phyloP scores from a whole-genome alignment of 1,140 invertebrate genomes.

The Adoxophyes honmai region DNA sequence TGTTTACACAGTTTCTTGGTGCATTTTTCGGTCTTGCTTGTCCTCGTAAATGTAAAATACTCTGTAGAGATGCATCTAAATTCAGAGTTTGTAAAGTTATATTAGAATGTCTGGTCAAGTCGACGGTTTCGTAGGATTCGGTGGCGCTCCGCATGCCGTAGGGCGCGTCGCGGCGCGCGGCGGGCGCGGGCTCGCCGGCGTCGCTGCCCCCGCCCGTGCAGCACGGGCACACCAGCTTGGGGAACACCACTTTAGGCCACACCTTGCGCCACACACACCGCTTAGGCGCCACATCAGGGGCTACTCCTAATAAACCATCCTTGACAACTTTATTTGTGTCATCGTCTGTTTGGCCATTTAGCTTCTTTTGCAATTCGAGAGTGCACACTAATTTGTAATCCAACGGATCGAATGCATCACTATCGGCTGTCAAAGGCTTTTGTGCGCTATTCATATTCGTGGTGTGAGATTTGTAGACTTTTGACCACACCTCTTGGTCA shows the following conservation, averaged over 20 bases:
- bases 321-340: too few relatives aligned
- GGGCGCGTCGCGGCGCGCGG: not conserved
- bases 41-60: conserved; percentile 36
- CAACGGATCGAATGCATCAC: not conserved
- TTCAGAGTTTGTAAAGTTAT: conserved; percentile 23
- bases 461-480: conserved; percentile 46
- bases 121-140: conserved; percentile 44
- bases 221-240: conserved; percentile 49
- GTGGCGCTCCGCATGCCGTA: conserved; percentile 22
- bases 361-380: not conserved
- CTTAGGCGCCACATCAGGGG: not conserved
- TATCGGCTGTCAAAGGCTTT: conserved; percentile 13
- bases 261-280: conserved; percentile 12
- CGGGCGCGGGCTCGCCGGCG: conserved; percentile 24
- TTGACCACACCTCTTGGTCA: conserved; percentile 35
- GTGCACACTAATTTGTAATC: not conserved
- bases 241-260: conserved; percentile 28
- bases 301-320: too few relatives aligned
- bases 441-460: conserved; percentile 19
- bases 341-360: not conserved
- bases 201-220: conserved; percentile 47
- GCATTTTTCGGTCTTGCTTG: conserved; percentile 19
- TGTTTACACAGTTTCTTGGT: conserved; percentile 23
- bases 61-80: conserved; percentile 45
- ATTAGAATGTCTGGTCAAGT: conserved; percentile 27